Conservation (phyloP, 2,113 vertebrate species). For the Mugil cephalus region DNA sequence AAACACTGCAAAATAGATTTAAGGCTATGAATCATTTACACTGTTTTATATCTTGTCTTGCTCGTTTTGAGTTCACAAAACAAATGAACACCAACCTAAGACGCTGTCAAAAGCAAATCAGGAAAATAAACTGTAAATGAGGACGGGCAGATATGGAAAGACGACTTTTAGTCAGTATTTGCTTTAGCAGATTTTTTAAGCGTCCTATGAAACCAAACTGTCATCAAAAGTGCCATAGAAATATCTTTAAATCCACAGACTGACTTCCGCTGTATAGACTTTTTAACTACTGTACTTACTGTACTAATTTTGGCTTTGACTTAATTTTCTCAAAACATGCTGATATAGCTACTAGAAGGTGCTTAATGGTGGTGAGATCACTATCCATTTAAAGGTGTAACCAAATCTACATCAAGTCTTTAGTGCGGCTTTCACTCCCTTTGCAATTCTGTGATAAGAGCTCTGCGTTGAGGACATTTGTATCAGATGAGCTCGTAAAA, state of each 20-base stretch:
- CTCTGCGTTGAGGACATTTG: constrained; percentile 67
- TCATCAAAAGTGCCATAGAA: not conserved
- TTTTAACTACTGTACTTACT: too few species aligned
- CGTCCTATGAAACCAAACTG: not conserved
- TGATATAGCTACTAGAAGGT: not conserved
- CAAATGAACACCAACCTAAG: too few species aligned
- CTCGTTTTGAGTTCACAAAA: not conserved
- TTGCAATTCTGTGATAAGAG: constrained; percentile 58
- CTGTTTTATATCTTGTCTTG: not conserved
- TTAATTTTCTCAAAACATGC: constrained; percentile 3
- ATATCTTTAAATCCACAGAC: not conserved
- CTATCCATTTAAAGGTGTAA: constrained; percentile 37
- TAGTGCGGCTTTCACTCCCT: constrained; percentile 45
- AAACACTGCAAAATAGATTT: not conserved
- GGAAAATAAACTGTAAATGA: too few species aligned
- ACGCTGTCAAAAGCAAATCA: too few species aligned
- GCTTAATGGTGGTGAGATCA: constrained; percentile 11
- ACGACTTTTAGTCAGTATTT: too few species aligned
- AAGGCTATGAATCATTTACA: not conserved
- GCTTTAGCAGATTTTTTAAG: too few species aligned
- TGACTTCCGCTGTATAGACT: not conserved
- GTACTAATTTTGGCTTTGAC: not conserved
- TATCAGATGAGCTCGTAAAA: constrained; percentile 78
- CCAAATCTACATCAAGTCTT: constrained; percentile 53
- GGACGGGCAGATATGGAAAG: too few species aligned